These are phyloP conservation scores for Eulemur rubriventer DNA, from an alignment of 2,797 vertebrate species.

Conservation along the genomic window DNA sequence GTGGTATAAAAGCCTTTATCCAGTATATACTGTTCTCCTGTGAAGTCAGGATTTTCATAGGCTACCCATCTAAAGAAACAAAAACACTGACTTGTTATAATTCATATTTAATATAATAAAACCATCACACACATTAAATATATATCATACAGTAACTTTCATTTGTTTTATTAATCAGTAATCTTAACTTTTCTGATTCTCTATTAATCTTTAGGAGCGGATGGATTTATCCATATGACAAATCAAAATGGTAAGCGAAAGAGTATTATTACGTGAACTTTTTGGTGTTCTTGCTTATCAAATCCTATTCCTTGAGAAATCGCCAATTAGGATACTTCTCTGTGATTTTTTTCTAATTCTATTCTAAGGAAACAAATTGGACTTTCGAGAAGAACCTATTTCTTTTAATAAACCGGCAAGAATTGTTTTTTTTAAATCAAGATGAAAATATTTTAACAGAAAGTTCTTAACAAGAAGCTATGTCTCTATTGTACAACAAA, in stretches of 20 bases:
- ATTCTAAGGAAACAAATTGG: neutral
- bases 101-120: neutral
- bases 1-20: conserved; percentile 93
- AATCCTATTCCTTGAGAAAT: neutral
- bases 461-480: conserved; percentile 10
- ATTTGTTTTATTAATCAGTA: neutral
- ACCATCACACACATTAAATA: neutral
- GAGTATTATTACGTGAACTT: neutral
- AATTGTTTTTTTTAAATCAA: neutral
- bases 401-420: conserved; percentile 7
- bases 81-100: neutral
- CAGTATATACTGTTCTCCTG: conserved; percentile 94
- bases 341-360: neutral
- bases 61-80: conserved; percentile 92
- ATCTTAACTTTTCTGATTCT: neutral
- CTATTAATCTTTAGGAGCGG: neutral
- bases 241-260: neutral
- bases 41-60: conserved; percentile 95
- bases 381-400: neutral
- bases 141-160: neutral
- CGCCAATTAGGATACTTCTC: neutral
- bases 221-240: neutral
- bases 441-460: neutral
- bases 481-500: neutral
- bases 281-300: neutral